Evolutionary conservation across 1,140 invertebrate genomes (phyloP).

Genomic region (Drosophila murphyi): DNA sequence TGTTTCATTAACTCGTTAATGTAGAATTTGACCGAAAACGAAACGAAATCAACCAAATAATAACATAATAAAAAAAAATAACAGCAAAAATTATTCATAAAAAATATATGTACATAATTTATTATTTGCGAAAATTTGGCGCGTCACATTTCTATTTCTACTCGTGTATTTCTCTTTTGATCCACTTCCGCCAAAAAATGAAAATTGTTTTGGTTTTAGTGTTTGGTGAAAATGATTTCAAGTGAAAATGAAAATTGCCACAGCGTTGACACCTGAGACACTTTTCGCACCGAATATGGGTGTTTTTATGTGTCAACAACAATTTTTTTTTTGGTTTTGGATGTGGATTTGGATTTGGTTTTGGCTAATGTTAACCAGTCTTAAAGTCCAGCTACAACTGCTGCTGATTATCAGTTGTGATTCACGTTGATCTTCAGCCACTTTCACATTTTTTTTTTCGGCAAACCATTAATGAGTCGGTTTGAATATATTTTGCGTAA

Average conservation of each 20-base stretch:
- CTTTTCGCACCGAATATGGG: background rate
- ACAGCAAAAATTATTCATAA: slow-evolving; percentile 36
- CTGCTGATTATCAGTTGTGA: background rate
- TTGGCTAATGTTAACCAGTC: slow-evolving; percentile 15
- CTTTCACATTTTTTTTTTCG: slow-evolving; percentile 1
- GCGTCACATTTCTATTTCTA: slow-evolving; percentile 29
- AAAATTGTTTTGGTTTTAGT: slow-evolving; percentile 46
- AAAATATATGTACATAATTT: slow-evolving; percentile 74
- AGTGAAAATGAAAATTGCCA: slow-evolving; percentile 66
- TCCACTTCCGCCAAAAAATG: slow-evolving; percentile 67
- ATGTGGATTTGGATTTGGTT: background rate
- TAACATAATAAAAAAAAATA: slow-evolving; percentile 32
- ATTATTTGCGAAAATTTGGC: slow-evolving; percentile 47
- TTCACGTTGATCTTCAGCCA: slow-evolving; percentile 6
- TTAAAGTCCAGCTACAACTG: background rate
- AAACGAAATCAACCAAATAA: slow-evolving; percentile 57
- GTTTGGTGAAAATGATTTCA: slow-evolving; percentile 63
- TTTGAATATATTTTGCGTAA: slow-evolving; percentile 47
- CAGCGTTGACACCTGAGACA: slow-evolving; percentile 14
- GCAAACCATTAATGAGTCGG: slow-evolving; percentile 22
- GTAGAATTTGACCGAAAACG: slow-evolving; percentile 50
- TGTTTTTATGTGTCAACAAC: background rate
- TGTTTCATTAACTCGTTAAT: slow-evolving; percentile 70
- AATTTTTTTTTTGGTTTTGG: background rate
- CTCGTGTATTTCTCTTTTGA: slow-evolving; percentile 60